Evolutionary conservation across 2,888 invertebrate genomes (phyloP), one percentile per base, ranked within the genome.

Genomic region (Hyles lineata): DNA sequence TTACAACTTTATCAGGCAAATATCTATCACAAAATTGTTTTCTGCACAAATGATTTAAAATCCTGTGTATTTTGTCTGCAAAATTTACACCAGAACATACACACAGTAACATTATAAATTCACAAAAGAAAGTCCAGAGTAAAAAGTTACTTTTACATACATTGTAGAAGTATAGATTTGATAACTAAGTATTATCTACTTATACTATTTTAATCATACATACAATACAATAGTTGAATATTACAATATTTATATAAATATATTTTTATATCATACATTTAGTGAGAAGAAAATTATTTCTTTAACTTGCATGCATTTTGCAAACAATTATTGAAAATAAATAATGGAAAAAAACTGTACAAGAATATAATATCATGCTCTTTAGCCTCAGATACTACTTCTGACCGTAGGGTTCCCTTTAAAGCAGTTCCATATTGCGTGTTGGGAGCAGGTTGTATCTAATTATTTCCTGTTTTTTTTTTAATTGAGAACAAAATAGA

Each of bases 81-180:
- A 67, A 67, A 50, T 23, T 21, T 67, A 67, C 50, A 67, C 67
- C 67, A 67, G 50, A 15, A 15, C 23, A 63, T 23, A 50, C 23
- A 67, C 60, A 50, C 23, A 50, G 43, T 63, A 25, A 67, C 6
- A n/a, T 50, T 50, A 67, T 8, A 67, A 73, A 75, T 69, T 72
- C 72, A 61, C 59, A 61, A 55, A 74, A 69, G 73, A 75, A 67
- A 67, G 67, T 67, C 50, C 67, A 67, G 67, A 67, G 5, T 67
- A 67, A 50, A n/a, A 35, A 61, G 63, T 67, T 67, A 50, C 67
- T 43, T n/a, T 29, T 7, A 32, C 29, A 62, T n/a, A 43, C 11
- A 32, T 43, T 43, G 43, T 43, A 43, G 43, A 43, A 21, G 7
- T 23, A 23, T 50, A 60, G 17, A 60, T 15, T 60, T 43, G 7